phyloP scores from a whole-genome alignment of 2,113 vertebrate genomes.

The Gallinago paraguaiae region DNA sequence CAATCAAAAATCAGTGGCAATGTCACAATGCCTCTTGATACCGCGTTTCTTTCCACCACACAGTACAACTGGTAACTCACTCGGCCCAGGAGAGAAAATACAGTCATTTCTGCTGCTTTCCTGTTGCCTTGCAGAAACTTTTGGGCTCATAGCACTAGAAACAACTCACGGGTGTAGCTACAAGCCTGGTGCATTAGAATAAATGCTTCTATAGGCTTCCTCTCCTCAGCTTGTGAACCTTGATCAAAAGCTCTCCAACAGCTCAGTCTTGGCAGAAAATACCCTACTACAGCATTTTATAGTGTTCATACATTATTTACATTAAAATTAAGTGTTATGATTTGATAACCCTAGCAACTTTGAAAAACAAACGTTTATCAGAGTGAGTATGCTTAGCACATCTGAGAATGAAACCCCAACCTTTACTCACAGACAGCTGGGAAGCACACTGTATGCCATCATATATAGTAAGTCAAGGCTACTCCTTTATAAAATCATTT shows the following conservation, averaged over 20 bases:
- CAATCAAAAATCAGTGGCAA: neutral
- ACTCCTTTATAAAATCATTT: neutral
- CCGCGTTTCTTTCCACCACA: accelerated
- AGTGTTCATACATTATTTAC: neutral
- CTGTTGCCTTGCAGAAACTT: neutral
- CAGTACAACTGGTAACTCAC: neutral
- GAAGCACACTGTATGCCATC: neutral
- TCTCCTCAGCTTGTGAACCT: neutral
- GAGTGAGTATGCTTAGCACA: neutral
- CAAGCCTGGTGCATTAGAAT: neutral
- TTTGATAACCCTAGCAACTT: neutral
- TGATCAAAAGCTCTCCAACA: neutral
- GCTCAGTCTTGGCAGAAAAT: neutral
- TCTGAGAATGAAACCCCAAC: neutral
- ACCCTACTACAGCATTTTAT: neutral
- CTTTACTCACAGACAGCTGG: neutral
- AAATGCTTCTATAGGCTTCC: neutral
- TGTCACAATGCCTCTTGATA: accelerated
- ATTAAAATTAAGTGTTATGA: neutral
- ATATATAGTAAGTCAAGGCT: neutral
- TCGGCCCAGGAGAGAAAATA: neutral
- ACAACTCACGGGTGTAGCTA: neutral
- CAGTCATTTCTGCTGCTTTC: neutral
- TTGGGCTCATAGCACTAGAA: neutral
- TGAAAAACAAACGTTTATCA: neutral